Percentiles rank a stretch among this genome's conserved stretches.
These are phyloP conservation scores for Ophiothrix spiculata DNA, from an alignment of 35 echinoderm and acorn worm genomes.

Conservation along the genomic window DNA sequence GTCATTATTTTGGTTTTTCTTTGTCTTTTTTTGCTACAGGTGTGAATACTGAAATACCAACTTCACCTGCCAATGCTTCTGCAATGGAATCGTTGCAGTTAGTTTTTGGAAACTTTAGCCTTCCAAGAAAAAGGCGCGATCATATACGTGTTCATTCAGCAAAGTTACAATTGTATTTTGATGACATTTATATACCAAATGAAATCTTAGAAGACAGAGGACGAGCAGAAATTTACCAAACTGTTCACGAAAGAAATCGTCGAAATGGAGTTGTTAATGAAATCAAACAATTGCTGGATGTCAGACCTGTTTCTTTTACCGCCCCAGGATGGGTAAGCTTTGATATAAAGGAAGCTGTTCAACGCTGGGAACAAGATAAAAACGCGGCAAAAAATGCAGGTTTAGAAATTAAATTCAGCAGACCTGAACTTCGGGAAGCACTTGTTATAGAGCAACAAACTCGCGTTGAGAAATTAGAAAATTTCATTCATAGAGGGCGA, in stretches of 20 bases:
- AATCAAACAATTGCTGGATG: background rate
- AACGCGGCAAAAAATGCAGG: background rate
- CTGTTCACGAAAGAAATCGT: background rate
- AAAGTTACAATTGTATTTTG: background rate
- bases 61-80: background rate
- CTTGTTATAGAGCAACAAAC: background rate
- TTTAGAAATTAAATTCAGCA: background rate
- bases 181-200: background rate
- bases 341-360: background rate
- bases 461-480: too few relatives aligned
- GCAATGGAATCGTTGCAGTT: background rate
- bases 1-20: too few relatives aligned
- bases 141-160: background rate
- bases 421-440: background rate
- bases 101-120: background rate
- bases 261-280: background rate
- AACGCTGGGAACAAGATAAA: background rate
- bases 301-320: background rate
- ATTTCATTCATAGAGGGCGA: background rate
- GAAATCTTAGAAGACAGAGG: background rate
- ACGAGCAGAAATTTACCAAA: background rate
- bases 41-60: background rate
- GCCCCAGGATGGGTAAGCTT: background rate
- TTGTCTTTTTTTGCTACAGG: background rate
- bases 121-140: background rate